Base-by-base conservation (phyloP, 1,140 invertebrate species). In the Conus betulinus region DNA sequence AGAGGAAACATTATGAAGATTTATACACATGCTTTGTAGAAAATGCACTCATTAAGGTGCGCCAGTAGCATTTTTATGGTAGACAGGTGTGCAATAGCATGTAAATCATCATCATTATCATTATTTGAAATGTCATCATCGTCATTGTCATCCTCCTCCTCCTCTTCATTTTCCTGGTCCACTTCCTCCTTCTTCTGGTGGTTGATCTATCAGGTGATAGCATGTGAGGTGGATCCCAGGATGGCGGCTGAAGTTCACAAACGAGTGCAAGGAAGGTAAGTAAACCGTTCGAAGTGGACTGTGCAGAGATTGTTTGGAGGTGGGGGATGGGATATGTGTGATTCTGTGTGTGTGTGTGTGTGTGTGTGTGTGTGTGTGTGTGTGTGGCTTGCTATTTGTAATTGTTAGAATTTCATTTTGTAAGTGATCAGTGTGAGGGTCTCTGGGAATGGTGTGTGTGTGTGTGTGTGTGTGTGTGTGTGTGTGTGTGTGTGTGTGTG, bases 221-320 rank as follows among this genome's bases (percentile, higher is more conserved):
- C 99, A 5, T 99, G 98, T 97, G 99, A 99, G 97, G 97, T 99
- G 88, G 99, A 99, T 96, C 97, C 95, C 6, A 93, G 98, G 92
- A 96, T 99, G 94, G 98, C 99, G 60, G 98, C 99, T 63, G 99
- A 99, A 95, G 96, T 99, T 90, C 98, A 99, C 94, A 99, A 99
- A 95, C 97, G 99, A 95, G 98, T 99, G 17, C 98, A 99, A 95
- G 97, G 97, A 88, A 99, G 95, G 96, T 96, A 93, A 93, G 95
- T 94, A 67, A 55, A 88, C 55, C 27, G 8, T 27, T 79, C 3
- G 4, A 15, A 60, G 57, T 11, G 57, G 15, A 60, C 8, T 60
- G 57, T 79, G 8, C 27, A 79, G 13, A 8, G 27, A 51, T 8
- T 17, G 27, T 79, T 7, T 79, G 78, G 27, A 39, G n/a, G 0